These are phyloP conservation scores for Mythimna lalbum DNA, from an alignment of 2,888 invertebrate genomes.

Conservation along the genomic window DNA sequence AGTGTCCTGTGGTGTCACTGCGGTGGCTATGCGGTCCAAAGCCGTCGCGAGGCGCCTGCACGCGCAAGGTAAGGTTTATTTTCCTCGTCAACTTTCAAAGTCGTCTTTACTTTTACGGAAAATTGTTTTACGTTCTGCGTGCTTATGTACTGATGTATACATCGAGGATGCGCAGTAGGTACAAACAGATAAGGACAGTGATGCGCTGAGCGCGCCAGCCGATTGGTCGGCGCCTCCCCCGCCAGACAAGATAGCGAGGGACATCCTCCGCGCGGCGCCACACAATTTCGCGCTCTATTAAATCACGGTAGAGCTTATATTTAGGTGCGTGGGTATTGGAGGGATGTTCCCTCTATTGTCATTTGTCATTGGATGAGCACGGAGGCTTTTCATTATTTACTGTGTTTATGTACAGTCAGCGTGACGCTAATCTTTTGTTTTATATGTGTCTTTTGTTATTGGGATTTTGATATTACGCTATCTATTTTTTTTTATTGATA, in stretches of 20 bases:
- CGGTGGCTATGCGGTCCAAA: constrained; percentile 92
- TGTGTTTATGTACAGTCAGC: constrained; percentile 73
- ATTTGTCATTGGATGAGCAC: constrained; percentile 89
- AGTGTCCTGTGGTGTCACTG: constrained; percentile 77
- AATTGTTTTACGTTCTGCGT: constrained; percentile 12
- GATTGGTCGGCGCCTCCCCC: constrained; percentile 88
- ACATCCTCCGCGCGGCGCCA: constrained; percentile 80
- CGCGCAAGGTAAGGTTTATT: constrained; percentile 91
- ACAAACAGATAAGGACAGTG: constrained; percentile 83
- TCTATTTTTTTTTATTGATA: neutral
- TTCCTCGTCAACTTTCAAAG: constrained; percentile 51
- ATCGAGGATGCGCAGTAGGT: constrained; percentile 83
- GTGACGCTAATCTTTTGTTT: constrained; percentile 51
- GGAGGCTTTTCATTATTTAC: constrained; percentile 87
- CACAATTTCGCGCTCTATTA: constrained; percentile 65
- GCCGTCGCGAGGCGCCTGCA: constrained; percentile 93
- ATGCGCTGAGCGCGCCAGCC: constrained; percentile 81
- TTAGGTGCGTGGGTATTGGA: constrained; percentile 68
- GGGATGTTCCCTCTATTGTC: constrained; percentile 88
- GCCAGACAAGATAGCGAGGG: constrained; percentile 89
- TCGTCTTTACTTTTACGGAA: constrained; percentile 6
- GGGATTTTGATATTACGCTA: neutral
- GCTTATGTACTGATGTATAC: constrained; percentile 35
- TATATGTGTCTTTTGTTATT: constrained; percentile 20
- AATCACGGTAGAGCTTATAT: constrained; percentile 67